Base-by-base conservation (phyloP, 2,797 vertebrate species). In the Natrix natrix region DNA sequence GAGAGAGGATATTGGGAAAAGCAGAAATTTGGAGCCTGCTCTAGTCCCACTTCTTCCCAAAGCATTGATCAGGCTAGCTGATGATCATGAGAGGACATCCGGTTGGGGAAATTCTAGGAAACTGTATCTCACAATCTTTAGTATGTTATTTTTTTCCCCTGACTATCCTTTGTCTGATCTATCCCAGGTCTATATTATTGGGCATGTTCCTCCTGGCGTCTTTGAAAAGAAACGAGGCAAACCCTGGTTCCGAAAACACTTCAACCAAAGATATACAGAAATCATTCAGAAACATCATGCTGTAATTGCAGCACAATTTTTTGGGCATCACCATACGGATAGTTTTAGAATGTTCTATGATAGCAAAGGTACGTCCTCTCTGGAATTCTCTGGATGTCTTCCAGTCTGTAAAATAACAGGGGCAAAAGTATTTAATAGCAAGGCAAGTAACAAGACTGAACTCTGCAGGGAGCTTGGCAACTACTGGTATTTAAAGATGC, bases 311-410 rank as follows among this genome's bases (percentile, higher is more conserved):
- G 99, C 99, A 32, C 99, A 99, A 97, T 99, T 99, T 96, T 99
- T 99, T 4, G 99, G 99, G 8, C 99, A 99, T 96, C 99, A 99
- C 52, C 99, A 99, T 94, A 99, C 98, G 0, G 99, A 99, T 95
- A 98, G 97, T 95, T 99, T 99, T 88, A 98, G 98, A 78, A 98
- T 99, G 98, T 99, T 99, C 95, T 99, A 99, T 94, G 96, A 94
- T 0, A 0, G 95, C 52, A 66, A 97, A 93, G 96, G 98, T 92
- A 98, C 96, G 48, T 43, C 60, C 11, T 74, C 74, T 7, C 48
- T 48, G 74, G 20, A 48, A 48, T 83, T 12, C 37, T 1, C 14
- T n/a, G 48, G 52, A 1, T 1, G 54, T 17, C 0, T 59, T 61
- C 59, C 69, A 60, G 8, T 48, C 5, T 24, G 32, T 22, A 88